Conservation (phyloP, 2,113 vertebrate genomes). For the Terrapene triunguis region DNA sequence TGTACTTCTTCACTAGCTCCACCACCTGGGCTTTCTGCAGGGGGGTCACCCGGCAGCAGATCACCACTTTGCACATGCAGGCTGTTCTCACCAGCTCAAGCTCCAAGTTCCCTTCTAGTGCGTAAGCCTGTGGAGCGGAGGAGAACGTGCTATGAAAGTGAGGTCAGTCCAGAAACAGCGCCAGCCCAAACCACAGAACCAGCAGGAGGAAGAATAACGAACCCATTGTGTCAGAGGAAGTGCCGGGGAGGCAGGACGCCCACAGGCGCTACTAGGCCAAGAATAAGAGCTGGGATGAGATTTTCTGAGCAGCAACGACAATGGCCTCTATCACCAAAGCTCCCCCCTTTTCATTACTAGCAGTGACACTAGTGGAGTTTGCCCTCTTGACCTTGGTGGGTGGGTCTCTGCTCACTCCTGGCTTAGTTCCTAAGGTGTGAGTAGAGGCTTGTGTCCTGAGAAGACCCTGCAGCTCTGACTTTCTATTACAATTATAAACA, state of each 20-base stretch:
- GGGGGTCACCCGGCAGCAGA: constrained; percentile 95
- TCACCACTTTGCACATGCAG: constrained; percentile 92
- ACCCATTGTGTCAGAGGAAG: not conserved
- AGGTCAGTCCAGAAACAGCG: not conserved
- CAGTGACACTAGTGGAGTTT: not conserved
- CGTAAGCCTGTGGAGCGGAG: constrained; percentile 83
- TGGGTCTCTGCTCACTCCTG: not conserved
- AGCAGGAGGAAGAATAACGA: rapidly evolving
- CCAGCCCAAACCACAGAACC: not conserved
- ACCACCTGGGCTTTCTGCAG: constrained; percentile 98
- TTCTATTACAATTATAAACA: not conserved
- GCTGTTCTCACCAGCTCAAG: constrained; percentile 89
- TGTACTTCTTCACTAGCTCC: constrained; percentile 94
- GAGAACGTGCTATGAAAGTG: not conserved
- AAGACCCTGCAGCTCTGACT: not conserved
- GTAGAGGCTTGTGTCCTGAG: not conserved
- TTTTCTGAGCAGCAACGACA: not conserved
- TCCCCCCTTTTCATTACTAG: not conserved
- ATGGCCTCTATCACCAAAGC: not conserved
- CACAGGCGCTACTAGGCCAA: not conserved
- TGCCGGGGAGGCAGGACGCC: not conserved
- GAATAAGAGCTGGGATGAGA: not conserved
- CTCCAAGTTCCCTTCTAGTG: constrained; percentile 86
- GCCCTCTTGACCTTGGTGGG: rapidly evolving
- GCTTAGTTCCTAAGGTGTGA: not conserved